Evolutionary conservation across 2,797 vertebrate species (phyloP).

Genomic region (Liasis olivaceus): DNA sequence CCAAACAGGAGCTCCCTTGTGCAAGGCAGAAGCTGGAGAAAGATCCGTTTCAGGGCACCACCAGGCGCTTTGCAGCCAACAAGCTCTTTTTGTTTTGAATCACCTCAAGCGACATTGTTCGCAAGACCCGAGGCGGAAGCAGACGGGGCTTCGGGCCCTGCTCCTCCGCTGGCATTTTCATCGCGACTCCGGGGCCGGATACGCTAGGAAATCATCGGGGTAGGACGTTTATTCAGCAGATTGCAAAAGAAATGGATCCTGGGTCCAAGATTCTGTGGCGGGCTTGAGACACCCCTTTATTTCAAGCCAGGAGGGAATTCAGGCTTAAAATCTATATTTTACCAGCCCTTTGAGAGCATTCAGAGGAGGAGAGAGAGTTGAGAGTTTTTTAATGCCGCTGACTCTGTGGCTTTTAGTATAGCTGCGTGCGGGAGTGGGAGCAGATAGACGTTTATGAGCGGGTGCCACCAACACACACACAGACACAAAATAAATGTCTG

Average conservation of each 20-base stretch:
- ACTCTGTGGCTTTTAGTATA: background rate
- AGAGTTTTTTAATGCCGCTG: background rate
- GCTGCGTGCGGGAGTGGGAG: background rate
- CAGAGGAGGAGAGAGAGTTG: too few species aligned
- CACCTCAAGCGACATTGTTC: background rate
- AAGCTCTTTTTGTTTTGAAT: too few species aligned
- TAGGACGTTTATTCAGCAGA: background rate
- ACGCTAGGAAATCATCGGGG: background rate
- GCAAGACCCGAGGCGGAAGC: background rate
- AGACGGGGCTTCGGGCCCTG: background rate
- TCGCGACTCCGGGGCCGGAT: background rate
- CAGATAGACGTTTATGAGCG: background rate
- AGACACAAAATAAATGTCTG: background rate
- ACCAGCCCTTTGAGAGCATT: background rate
- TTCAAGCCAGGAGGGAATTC: background rate
- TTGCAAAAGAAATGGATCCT: background rate
- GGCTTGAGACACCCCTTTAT: background rate
- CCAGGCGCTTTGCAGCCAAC: background rate
- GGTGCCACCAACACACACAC: background rate
- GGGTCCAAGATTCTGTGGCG: background rate
- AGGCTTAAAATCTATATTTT: background rate
- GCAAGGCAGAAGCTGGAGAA: background rate
- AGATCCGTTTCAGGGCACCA: background rate
- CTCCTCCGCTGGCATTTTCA: background rate
- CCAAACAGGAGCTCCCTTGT: background rate